Evolutionary conservation across 2,113 vertebrate species (phyloP).

Genomic region (Catagonus wagneri): DNA sequence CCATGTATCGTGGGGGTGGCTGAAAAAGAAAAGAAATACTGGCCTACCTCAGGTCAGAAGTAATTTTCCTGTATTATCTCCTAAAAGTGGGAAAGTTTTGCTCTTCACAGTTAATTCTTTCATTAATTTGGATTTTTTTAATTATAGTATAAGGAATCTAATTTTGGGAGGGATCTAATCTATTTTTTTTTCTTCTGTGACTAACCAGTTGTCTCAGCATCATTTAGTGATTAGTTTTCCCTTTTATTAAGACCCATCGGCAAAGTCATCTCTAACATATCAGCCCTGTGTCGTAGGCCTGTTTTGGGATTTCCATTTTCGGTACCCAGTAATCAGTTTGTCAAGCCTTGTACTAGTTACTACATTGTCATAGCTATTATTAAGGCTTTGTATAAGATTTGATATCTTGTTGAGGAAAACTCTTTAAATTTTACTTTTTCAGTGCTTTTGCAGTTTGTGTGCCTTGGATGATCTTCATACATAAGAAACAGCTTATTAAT

Average conservation of each 20-base stretch:
- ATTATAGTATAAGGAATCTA: neutral
- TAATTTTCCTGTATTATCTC: neutral
- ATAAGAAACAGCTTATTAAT: neutral
- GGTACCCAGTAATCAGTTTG: neutral
- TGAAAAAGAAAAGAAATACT: neutral
- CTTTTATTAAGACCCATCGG: neutral
- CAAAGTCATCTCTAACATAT: neutral
- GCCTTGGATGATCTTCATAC: neutral
- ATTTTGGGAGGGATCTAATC: neutral
- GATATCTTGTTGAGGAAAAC: neutral
- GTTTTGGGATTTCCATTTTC: neutral
- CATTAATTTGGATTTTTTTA: neutral
- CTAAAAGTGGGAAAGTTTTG: slow-evolving; percentile 27
- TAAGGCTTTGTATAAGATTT: slow-evolving; percentile 31
- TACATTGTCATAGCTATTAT: neutral
- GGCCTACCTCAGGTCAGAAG: neutral
- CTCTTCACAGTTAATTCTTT: slow-evolving; percentile 2
- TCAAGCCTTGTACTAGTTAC: neutral
- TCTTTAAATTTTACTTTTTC: neutral
- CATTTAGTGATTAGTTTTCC: neutral
- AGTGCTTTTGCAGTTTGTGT: neutral
- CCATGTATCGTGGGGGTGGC: too few species aligned
- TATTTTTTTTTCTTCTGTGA: neutral
- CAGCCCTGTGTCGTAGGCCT: neutral
- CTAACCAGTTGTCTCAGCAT: neutral